Conservation (phyloP, 1,140 invertebrate species). For the Luehdorfia chinensis region DNA sequence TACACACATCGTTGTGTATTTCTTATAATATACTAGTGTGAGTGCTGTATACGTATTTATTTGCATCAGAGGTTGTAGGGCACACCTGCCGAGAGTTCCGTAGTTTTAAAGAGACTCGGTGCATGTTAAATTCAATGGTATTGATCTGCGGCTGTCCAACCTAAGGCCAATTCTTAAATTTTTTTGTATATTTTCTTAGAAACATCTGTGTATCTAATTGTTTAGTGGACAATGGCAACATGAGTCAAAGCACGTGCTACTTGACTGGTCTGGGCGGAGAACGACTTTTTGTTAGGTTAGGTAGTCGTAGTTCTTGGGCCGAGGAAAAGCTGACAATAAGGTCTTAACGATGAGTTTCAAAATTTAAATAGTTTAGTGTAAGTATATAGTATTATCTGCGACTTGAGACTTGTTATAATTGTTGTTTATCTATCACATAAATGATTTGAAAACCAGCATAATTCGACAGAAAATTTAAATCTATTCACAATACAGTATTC, state of each 20-base stretch:
- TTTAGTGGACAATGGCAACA: slow-evolving; percentile 27
- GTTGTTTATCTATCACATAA: too few relatives aligned
- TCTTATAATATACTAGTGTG: slow-evolving; percentile 21
- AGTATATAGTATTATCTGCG: too few relatives aligned
- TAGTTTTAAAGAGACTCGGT: slow-evolving; percentile 20
- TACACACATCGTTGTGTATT: slow-evolving; percentile 28
- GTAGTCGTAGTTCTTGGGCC: too few relatives aligned
- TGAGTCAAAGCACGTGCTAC: slow-evolving; percentile 46
- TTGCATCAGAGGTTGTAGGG: slow-evolving; percentile 39
- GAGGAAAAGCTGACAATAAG: too few relatives aligned
- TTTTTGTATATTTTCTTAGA: slow-evolving; percentile 39
- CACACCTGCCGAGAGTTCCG: slow-evolving; percentile 55
- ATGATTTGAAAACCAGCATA: too few relatives aligned
- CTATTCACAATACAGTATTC: too few relatives aligned
- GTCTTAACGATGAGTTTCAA: too few relatives aligned
- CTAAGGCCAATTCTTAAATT: slow-evolving; percentile 29
- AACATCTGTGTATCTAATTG: slow-evolving; percentile 50
- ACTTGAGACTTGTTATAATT: too few relatives aligned
- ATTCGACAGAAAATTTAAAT: too few relatives aligned
- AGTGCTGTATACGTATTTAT: slow-evolving; percentile 31
- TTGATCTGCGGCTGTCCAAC: slow-evolving; percentile 36
- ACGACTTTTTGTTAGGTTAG: slow-evolving; percentile 11
- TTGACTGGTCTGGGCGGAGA: slow-evolving; percentile 5
- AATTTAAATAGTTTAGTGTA: too few relatives aligned
- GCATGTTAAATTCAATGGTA: slow-evolving; percentile 31